Percentiles rank a stretch among this genome's conserved stretches.
These are phyloP conservation scores for Acrocephalus arundinaceus DNA, from an alignment of 2,113 vertebrate genomes.

Conservation along the genomic window DNA sequence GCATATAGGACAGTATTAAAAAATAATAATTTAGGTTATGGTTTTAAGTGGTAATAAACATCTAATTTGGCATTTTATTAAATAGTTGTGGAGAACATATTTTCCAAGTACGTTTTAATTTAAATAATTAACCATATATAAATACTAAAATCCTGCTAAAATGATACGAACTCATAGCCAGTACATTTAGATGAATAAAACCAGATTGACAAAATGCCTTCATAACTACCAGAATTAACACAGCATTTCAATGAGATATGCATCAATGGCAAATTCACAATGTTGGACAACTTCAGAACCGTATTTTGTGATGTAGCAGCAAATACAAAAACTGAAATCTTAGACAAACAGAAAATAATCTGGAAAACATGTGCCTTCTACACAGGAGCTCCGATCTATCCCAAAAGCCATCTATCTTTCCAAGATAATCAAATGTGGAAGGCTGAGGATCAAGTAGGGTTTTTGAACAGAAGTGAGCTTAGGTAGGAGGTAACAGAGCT, in stretches of 20 bases:
- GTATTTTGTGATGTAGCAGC: neutral
- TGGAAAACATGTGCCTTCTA: neutral
- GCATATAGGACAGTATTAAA: neutral
- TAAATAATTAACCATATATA: neutral
- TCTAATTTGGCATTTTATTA: neutral
- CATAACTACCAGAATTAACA: neutral
- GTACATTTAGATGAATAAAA: neutral
- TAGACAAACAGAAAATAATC: neutral
- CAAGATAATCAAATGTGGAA: neutral
- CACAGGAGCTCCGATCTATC: neutral
- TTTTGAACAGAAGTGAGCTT: neutral
- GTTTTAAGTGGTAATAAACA: slow-evolving; percentile 7
- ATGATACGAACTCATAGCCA: neutral
- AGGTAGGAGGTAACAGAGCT: neutral
- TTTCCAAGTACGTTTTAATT: neutral
- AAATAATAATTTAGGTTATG: neutral
- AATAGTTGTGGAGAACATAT: neutral
- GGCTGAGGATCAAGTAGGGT: neutral
- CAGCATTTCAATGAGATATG: neutral
- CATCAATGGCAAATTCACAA: neutral
- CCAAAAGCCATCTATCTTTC: neutral
- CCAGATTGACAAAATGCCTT: neutral
- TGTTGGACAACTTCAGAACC: neutral
- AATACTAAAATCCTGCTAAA: neutral
- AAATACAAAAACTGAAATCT: neutral